Evolutionary conservation across 2,888 invertebrate species (phyloP).

Genomic region (Synergus laeviventris): DNA sequence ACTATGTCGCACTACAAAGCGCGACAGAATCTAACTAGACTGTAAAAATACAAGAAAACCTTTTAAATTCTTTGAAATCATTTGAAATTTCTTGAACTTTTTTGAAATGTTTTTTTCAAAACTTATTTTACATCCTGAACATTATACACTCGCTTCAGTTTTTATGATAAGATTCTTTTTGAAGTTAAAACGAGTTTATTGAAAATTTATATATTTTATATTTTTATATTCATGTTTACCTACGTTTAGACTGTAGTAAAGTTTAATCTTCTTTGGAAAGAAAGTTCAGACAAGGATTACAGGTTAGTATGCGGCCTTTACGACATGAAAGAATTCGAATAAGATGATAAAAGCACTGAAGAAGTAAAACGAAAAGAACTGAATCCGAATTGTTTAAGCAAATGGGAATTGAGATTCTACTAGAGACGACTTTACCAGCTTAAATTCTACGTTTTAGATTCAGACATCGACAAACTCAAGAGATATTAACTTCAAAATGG

Average conservation of each 20-base stretch:
- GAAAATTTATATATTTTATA: too few species aligned
- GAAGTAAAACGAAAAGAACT: not conserved
- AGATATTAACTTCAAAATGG: constrained; percentile 35
- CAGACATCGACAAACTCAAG: constrained; percentile 13
- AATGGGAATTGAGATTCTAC: constrained; percentile 7
- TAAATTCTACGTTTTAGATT: constrained; percentile 12
- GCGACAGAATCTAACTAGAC: constrained; percentile 44
- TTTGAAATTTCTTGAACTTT: not conserved
- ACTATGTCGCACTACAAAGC: constrained; percentile 36
- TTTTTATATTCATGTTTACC: not conserved
- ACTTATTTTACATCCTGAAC: too few species aligned
- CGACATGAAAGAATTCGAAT: not conserved
- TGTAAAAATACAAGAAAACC: not conserved
- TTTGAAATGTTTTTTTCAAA: too few species aligned
- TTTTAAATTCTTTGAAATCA: not conserved
- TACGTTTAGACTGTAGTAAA: constrained; percentile 9
- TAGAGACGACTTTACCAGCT: not conserved
- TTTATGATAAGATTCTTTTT: too few species aligned
- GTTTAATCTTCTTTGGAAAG: constrained; percentile 32
- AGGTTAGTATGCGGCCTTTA: not conserved
- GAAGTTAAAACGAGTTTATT: too few species aligned
- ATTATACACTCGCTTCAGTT: too few species aligned
- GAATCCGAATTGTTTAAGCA: not conserved
- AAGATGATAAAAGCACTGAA: not conserved
- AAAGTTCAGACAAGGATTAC: constrained; percentile 4